phyloP scores from a whole-genome alignment of 1,140 invertebrate species.

The Leucophenga varia region DNA sequence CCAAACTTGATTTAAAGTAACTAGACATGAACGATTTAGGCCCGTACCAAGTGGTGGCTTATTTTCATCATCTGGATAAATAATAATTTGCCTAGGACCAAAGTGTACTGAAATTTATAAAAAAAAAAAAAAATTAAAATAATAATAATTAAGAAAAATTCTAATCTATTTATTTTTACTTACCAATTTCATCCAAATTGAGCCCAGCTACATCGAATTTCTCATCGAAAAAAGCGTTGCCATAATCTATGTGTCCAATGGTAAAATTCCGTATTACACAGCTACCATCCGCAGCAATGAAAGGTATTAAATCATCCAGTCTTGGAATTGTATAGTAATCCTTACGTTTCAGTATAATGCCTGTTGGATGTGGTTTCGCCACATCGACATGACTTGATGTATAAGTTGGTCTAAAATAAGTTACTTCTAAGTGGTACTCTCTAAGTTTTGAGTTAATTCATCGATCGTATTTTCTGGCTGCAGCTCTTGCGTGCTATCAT shows the following conservation, averaged over 20 bases:
- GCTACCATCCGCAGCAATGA: slow-evolving; percentile 67
- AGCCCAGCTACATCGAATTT: slow-evolving; percentile 81
- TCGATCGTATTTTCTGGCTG: too few species aligned
- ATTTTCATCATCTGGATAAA: slow-evolving; percentile 67
- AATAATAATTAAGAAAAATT: neutral
- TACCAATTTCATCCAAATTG: slow-evolving; percentile 81
- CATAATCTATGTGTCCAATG: slow-evolving; percentile 84
- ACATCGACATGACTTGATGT: too few species aligned
- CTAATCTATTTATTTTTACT: neutral
- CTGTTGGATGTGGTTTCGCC: slow-evolving; percentile 59
- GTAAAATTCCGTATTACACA: slow-evolving; percentile 86
- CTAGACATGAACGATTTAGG: slow-evolving; percentile 85
- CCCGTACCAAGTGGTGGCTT: slow-evolving; percentile 78
- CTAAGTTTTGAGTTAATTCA: too few species aligned
- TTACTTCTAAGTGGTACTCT: too few species aligned
- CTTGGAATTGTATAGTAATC: slow-evolving; percentile 85
- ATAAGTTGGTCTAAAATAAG: too few species aligned
- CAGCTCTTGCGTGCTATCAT: too few species aligned
- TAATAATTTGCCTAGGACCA: slow-evolving; percentile 70
- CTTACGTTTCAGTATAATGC: slow-evolving; percentile 63
- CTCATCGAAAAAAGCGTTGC: slow-evolving; percentile 84
- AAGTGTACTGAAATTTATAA: slow-evolving; percentile 62
- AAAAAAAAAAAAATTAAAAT: neutral
- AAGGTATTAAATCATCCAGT: slow-evolving; percentile 68
- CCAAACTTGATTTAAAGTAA: slow-evolving; percentile 90